These are phyloP conservation scores for Alfaro cultratus DNA, from an alignment of 2,797 vertebrate species.

Conservation along the genomic window DNA sequence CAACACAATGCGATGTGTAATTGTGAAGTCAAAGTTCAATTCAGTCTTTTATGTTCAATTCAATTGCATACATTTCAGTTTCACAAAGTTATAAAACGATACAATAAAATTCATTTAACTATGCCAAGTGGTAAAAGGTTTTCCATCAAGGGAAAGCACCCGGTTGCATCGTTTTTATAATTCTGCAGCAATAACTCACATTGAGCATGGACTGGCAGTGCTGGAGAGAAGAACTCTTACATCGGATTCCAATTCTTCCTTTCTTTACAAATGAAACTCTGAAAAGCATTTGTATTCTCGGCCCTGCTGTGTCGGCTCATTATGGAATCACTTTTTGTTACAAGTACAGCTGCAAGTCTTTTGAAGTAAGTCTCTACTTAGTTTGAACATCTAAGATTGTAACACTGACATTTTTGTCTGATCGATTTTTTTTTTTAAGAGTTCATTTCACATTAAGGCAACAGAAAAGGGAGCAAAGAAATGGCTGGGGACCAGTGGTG, in stretches of 20 bases:
- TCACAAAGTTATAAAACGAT: background rate
- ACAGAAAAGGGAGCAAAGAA: background rate
- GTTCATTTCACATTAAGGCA: background rate
- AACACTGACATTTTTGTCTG: background rate
- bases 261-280: background rate
- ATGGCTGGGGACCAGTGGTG: background rate
- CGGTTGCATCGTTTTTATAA: background rate
- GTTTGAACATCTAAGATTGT: background rate
- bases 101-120: background rate
- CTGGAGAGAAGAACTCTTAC: background rate
- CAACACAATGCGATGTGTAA: background rate
- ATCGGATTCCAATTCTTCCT: background rate
- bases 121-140: background rate
- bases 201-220: background rate
- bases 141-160: background rate
- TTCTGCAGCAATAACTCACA: background rate
- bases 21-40: background rate
- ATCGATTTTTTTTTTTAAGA: too few species aligned
- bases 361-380: background rate
- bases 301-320: background rate
- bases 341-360: background rate
- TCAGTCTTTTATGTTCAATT: background rate
- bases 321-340: background rate
- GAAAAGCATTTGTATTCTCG: background rate
- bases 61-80: background rate